A percentile compares a stretch with the other conserved stretches of the same genome.
Evolutionary conservation across 2,797 vertebrate genomes (phyloP).

Genomic region (Xenopus petersii): DNA sequence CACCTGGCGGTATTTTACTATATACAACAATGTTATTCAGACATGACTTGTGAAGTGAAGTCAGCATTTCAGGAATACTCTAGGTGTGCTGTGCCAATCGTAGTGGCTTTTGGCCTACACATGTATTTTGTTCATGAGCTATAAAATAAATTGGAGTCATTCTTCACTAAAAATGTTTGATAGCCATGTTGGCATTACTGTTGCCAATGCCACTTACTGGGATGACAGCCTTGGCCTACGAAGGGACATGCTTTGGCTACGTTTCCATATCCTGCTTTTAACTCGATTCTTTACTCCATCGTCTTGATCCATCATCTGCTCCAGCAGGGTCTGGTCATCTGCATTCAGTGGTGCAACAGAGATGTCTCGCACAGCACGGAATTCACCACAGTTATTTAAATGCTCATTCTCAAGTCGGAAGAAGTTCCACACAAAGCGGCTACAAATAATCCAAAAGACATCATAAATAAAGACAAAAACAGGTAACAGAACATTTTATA

Average conservation of each 20-base stretch:
- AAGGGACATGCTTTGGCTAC: constrained; percentile 90
- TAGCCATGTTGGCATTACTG: too few relatives aligned
- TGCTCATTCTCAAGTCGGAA: constrained; percentile 97
- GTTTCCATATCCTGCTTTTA: constrained; percentile 92
- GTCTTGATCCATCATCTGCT: constrained; percentile 98
- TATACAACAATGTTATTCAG: too few relatives aligned
- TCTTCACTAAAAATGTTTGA: too few relatives aligned
- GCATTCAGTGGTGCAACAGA: constrained; percentile 92
- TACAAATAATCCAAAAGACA: constrained; percentile 51
- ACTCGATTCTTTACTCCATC: constrained; percentile 92
- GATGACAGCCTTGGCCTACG: constrained; percentile 85
- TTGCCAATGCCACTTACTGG: constrained; percentile 71
- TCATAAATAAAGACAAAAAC: neutral
- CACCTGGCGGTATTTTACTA: too few relatives aligned
- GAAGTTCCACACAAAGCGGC: constrained; percentile 98
- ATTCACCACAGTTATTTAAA: constrained; percentile 96
- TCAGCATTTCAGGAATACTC: too few relatives aligned
- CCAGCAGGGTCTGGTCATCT: constrained; percentile 91
- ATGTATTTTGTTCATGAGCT: too few relatives aligned
- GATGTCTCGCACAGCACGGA: constrained; percentile 93
- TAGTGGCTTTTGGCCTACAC: too few relatives aligned
- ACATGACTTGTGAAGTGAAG: too few relatives aligned
- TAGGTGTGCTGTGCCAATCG: too few relatives aligned
- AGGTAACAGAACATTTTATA: too few relatives aligned
- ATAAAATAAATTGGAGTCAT: too few relatives aligned